phyloP scores from a whole-genome alignment of 2,113 vertebrate species.

The Nymphicus hollandicus region DNA sequence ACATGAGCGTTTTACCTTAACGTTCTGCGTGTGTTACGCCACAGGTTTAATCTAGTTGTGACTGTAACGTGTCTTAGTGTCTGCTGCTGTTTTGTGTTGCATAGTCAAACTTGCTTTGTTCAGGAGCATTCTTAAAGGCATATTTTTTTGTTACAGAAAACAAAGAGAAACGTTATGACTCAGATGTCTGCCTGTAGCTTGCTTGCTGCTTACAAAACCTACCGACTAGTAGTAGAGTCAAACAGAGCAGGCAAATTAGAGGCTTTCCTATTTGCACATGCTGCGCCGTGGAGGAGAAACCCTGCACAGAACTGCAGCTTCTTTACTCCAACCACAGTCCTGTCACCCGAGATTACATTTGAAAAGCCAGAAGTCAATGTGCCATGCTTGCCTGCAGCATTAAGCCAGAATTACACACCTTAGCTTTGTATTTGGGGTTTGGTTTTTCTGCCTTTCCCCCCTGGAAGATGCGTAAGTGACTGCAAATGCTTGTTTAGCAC shows the following conservation, averaged over 20 bases:
- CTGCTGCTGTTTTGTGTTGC: conserved; percentile 4
- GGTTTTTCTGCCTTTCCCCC: accelerated
- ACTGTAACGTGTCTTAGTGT: background rate
- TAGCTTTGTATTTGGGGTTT: background rate
- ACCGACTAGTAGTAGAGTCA: background rate
- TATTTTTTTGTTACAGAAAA: conserved; percentile 30
- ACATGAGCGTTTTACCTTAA: background rate
- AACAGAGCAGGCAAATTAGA: background rate
- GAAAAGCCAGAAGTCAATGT: background rate
- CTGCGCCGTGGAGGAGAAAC: background rate
- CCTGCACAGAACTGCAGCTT: background rate
- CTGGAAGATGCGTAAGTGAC: background rate
- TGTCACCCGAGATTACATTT: background rate
- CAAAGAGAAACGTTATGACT: conserved; percentile 4
- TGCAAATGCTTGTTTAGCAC: background rate
- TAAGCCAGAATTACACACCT: background rate
- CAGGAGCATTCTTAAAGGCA: background rate
- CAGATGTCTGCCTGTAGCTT: background rate
- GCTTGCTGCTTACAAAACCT: background rate
- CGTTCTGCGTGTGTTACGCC: background rate
- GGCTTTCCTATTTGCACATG: background rate
- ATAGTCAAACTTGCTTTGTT: background rate
- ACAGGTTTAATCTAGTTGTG: background rate
- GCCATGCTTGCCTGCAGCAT: background rate
- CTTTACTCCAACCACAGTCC: background rate